Conservation (phyloP, 2,113 vertebrate species). For the Indri indri region DNA sequence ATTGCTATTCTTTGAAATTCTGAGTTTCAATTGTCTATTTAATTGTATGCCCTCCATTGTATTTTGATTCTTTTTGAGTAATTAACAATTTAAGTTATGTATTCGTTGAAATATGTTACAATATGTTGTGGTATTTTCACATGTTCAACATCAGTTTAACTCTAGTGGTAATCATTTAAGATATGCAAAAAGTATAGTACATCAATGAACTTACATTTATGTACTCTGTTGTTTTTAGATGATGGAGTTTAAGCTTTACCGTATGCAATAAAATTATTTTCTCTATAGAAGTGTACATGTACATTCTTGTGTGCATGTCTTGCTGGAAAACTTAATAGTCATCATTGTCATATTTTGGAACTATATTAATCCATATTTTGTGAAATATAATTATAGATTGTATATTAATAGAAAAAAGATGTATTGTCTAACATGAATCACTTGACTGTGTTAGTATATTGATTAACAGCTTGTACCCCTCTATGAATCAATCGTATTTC, state of each 20-base stretch:
- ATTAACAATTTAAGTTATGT: not conserved
- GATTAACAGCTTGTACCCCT: not conserved
- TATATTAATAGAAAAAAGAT: not conserved
- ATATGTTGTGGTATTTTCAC: not conserved
- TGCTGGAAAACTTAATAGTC: not conserved
- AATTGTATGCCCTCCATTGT: not conserved
- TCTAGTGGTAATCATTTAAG: not conserved
- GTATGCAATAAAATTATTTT: not conserved
- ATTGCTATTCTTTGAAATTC: not conserved
- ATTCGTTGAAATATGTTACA: not conserved
- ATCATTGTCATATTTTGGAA: not conserved
- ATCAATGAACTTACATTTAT: conserved; percentile 1
- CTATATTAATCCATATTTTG: not conserved
- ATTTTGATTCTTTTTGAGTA: not conserved
- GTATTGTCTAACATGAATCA: not conserved
- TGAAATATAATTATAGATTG: not conserved
- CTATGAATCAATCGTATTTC: not conserved
- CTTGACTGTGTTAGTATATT: not conserved
- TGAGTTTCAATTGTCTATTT: not conserved
- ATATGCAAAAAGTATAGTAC: not conserved
- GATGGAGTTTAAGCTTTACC: not conserved
- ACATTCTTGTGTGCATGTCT: not conserved
- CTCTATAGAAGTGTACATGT: not conserved
- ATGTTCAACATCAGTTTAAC: not conserved
- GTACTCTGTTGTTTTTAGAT: not conserved